These are phyloP conservation scores for Mamestra brassicae DNA, from an alignment of 2,888 invertebrate species.

Conservation along the genomic window DNA sequence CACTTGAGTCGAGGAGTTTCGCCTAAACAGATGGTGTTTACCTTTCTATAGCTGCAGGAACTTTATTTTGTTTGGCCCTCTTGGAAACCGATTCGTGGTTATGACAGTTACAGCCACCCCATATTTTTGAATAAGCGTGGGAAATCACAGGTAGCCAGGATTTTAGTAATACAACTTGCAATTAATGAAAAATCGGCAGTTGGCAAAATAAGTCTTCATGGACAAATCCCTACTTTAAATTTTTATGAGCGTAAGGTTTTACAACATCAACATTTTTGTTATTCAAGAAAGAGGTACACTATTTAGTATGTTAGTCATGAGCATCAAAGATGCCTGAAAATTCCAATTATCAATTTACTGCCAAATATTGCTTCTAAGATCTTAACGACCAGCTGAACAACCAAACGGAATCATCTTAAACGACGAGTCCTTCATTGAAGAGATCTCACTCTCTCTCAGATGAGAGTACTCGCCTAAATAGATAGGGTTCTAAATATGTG, in stretches of 20 bases:
- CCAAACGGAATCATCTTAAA: conserved; percentile 29
- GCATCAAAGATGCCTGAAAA: background rate
- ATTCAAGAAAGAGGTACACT: too few species aligned
- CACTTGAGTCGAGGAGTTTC: conserved; percentile 29
- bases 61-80: conserved; percentile 1
- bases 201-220: too few species aligned
- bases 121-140: background rate
- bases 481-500: conserved; percentile 29
- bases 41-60: conserved; percentile 1
- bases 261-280: too few species aligned
- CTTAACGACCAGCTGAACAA: conserved; percentile 16
- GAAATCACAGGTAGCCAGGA: background rate
- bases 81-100: background rate
- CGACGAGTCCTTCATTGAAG: conserved; percentile 44
- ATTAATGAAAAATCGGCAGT: too few species aligned
- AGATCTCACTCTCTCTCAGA: conserved; percentile 24
- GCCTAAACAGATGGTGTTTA: conserved; percentile 45
- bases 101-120: background rate
- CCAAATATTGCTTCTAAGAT: background rate
- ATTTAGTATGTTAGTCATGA: background rate
- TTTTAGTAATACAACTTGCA: too few species aligned
- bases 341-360: background rate
- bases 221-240: too few species aligned
- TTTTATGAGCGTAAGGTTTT: too few species aligned
- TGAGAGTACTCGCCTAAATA: conserved; percentile 51